phyloP scores from a whole-genome alignment of 2,113 vertebrate species.

The Epinephelus lanceolatus region DNA sequence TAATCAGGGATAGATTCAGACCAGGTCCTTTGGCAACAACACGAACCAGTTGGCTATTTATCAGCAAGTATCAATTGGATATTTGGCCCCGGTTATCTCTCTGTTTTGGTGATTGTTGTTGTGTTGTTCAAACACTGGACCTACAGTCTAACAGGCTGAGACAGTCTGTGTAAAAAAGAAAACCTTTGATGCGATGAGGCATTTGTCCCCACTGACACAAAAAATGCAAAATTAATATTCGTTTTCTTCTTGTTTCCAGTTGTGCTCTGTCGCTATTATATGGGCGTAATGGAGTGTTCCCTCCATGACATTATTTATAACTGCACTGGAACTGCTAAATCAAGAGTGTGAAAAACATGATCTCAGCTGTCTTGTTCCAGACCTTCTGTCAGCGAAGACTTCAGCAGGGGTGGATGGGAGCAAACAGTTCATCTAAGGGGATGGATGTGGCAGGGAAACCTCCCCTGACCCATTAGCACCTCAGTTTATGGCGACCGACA shows the following conservation, averaged over 20 bases:
- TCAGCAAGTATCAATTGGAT: slow-evolving; percentile 48
- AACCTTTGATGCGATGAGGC: slow-evolving; percentile 40
- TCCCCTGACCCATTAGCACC: slow-evolving; percentile 18
- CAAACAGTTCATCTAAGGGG: slow-evolving; percentile 19
- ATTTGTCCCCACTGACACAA: slow-evolving; percentile 53
- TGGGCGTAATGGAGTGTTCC: slow-evolving; percentile 26
- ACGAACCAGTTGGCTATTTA: slow-evolving; percentile 45
- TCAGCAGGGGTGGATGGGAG: background rate
- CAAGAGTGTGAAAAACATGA: slow-evolving; percentile 70
- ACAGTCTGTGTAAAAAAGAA: slow-evolving; percentile 14
- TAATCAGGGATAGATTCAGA: slow-evolving; percentile 53
- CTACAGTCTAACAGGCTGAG: slow-evolving; percentile 12
- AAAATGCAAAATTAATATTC: slow-evolving; percentile 40
- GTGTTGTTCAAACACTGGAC: slow-evolving; percentile 61
- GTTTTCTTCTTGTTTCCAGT: slow-evolving; percentile 34
- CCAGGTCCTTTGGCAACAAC: slow-evolving; percentile 50
- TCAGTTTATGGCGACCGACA: background rate
- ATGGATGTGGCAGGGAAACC: slow-evolving; percentile 25
- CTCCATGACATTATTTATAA: slow-evolving; percentile 52
- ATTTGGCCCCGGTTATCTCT: slow-evolving; percentile 43
- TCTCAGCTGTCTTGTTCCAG: slow-evolving; percentile 57
- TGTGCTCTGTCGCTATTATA: slow-evolving; percentile 12
- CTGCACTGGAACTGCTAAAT: slow-evolving; percentile 43
- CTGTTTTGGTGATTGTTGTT: slow-evolving; percentile 77
- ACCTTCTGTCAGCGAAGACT: slow-evolving; percentile 41